Percentiles rank a stretch among this genome's conserved stretches.
Evolutionary conservation across 1,140 invertebrate genomes (phyloP).

Genomic region (Ceratina japonica): DNA sequence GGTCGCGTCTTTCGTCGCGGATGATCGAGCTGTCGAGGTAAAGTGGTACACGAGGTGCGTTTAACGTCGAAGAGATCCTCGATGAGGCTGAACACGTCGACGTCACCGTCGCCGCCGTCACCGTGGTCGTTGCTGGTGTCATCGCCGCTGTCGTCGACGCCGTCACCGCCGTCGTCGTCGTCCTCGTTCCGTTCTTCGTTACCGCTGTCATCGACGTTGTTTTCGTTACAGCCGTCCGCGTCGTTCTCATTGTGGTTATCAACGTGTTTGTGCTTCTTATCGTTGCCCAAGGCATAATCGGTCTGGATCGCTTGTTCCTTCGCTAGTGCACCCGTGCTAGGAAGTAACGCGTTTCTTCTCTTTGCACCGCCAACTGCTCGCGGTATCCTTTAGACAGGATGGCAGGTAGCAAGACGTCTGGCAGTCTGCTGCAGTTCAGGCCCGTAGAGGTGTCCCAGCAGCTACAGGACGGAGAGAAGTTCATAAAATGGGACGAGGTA

Average conservation of each 20-base stretch:
- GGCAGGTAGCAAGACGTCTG: conserved; percentile 65
- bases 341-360: neutral
- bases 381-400: conserved; percentile 54
- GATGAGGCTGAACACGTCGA: conserved; percentile 53
- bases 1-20: conserved; percentile 8
- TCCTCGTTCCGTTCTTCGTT: conserved; percentile 19
- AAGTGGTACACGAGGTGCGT: conserved; percentile 39
- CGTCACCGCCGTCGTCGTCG: neutral
- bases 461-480: conserved; percentile 94
- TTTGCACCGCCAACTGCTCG: neutral
- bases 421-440: conserved; percentile 81
- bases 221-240: conserved; percentile 5
- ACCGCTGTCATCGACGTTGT: conserved; percentile 12
- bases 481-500: conserved; percentile 98
- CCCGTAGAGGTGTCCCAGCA: conserved; percentile 91
- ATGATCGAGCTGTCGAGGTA: conserved; percentile 28
- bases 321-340: conserved; percentile 16
- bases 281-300: conserved; percentile 26
- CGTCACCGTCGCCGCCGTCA: conserved; percentile 27
- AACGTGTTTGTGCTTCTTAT: conserved; percentile 37
- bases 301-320: conserved; percentile 1
- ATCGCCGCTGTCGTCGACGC: conserved; percentile 3
- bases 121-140: neutral
- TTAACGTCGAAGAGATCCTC: conserved; percentile 50
- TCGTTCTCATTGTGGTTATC: conserved; percentile 14